Evolutionary conservation across 2,888 invertebrate genomes (phyloP), one percentile per base, ranked within the genome.

Genomic region (Caenorhabditis sp.): DNA sequence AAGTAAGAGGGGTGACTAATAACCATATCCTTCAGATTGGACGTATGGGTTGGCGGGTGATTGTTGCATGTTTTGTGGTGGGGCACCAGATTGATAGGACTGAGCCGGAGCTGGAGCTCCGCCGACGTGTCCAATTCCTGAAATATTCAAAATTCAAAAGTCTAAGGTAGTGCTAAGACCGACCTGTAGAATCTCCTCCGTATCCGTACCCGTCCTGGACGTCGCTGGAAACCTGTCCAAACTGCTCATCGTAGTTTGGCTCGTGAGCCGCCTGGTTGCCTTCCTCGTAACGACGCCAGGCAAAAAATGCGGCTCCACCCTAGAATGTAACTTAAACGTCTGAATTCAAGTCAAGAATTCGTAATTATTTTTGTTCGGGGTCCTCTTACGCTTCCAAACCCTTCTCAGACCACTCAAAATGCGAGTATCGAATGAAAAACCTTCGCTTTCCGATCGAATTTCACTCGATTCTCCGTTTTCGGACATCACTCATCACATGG

Each of bases 271-370:
- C 78, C 50, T 78, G 77, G 24, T 78, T 78, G 20, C 97, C 97
- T 90, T 94, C 93, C 74, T 94, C 93, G 92, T 94, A 97, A 89
- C 96, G 93, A 90, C 94, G 94, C 91, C 94, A 95, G 66, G 97
- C 96, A 90, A 97, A 94, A 92, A 94, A 95, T 58, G 95, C 94
- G 7, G 83, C 82, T 13, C 82, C 82, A 24, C 77, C 83, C 80
- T 83, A 43, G n/a, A 78, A 74, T 35, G n/a, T n/a, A n/a, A n/a
- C n/a, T n/a, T n/a, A n/a, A n/a, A n/a, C n/a, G n/a, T n/a, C n/a
- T n/a, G n/a, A n/a, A n/a, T n/a, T 41, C 41, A 41, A 41, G 17
- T 27, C 11, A 41, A 30, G 52, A 17, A n/a, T 39, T 26, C 59
- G 11, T 22, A 52, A 26, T 35, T 43, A 11, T 48, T 48, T 48